Conservation (phyloP, 2,888 invertebrate species). For the Esperia sulphurella region DNA sequence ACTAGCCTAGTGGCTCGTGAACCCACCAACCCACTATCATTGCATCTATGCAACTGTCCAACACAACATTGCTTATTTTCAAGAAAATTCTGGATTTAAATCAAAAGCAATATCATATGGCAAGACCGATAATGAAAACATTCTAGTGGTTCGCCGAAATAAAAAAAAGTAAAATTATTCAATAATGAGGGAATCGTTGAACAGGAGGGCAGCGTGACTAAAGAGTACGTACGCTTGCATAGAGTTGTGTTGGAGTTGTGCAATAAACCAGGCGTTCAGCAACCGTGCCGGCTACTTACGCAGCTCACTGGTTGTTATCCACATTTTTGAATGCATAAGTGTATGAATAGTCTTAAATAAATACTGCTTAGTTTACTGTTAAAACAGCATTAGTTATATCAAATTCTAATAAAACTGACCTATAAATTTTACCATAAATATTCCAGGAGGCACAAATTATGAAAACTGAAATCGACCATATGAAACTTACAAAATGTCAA, state of each 20-base stretch:
- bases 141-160: slow-evolving; percentile 1
- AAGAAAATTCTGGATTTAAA: not conserved
- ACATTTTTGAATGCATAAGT: slow-evolving; percentile 16
- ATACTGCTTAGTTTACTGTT: not conserved
- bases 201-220: slow-evolving; percentile 39
- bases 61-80: slow-evolving; percentile 10
- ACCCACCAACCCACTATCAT: slow-evolving; percentile 38
- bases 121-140: not conserved
- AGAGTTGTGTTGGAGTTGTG: slow-evolving; percentile 35
- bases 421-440: not conserved
- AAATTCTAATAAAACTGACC: not conserved
- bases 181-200: slow-evolving; percentile 33
- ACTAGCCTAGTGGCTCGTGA: slow-evolving; percentile 51
- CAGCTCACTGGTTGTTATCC: slow-evolving; percentile 31
- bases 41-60: slow-evolving; percentile 16
- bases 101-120: not conserved
- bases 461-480: not conserved
- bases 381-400: not conserved
- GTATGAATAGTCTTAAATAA: slow-evolving; percentile 8
- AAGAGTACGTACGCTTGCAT: slow-evolving; percentile 24
- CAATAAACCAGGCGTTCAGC: slow-evolving; percentile 45
- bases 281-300: slow-evolving; percentile 37
- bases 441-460: not conserved
- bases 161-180: slow-evolving; percentile 7
- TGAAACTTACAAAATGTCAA: not conserved